These are phyloP conservation scores for Caenorhabditis latens DNA, from an alignment of 1,140 invertebrate species.

Conservation along the genomic window DNA sequence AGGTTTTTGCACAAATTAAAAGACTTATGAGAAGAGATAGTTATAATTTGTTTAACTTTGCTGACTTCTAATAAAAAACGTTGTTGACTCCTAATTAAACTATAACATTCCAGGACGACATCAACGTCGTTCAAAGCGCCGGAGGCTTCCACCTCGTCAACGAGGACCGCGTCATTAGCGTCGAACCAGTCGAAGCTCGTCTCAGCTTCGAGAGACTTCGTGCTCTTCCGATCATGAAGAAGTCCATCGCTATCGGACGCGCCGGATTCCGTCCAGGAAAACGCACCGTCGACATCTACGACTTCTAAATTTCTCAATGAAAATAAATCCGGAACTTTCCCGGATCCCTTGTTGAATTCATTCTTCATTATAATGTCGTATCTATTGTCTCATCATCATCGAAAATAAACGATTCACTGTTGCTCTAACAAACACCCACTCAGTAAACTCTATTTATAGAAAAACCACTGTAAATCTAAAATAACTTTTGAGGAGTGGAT, in stretches of 20 bases:
- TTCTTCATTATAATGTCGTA: neutral
- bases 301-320: neutral
- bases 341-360: neutral
- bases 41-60: too few relatives aligned
- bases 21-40: too few relatives aligned
- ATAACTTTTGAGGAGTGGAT: neutral
- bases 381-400: neutral
- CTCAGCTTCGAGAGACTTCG: neutral
- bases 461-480: neutral
- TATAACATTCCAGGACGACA: neutral
- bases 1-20: too few relatives aligned
- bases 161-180: neutral
- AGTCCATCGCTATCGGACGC: constrained; percentile 65
- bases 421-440: too few relatives aligned
- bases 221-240: constrained; percentile 43
- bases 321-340: neutral
- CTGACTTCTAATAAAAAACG: too few relatives aligned
- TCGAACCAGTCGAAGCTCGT: neutral
- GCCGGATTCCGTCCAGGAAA: constrained; percentile 65
- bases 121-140: too few relatives aligned
- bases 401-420: neutral
- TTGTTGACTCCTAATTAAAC: too few relatives aligned
- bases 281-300: constrained; percentile 33
- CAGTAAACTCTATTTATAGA: neutral
- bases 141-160: neutral